A percentile compares a stretch with the other conserved stretches of the same genome.
Evolutionary conservation across 1,140 invertebrate genomes (phyloP).

Genomic region (Microplitis mediator): DNA sequence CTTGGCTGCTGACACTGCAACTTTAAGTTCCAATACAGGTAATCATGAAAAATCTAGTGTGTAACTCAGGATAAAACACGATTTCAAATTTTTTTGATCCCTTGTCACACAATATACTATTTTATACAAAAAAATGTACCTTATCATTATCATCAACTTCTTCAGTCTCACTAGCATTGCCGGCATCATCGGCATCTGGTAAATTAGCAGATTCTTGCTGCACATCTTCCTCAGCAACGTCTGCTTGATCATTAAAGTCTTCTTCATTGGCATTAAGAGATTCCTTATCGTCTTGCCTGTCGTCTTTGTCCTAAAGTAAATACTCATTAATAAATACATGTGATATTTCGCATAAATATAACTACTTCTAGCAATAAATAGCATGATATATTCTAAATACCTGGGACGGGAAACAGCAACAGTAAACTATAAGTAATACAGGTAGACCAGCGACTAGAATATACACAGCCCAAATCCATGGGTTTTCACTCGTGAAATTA

Average conservation of each 20-base stretch:
- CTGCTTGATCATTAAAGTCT: conserved; percentile 38
- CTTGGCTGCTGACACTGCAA: too few relatives aligned
- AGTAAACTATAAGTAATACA: conserved; percentile 79
- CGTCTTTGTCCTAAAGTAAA: conserved; percentile 63
- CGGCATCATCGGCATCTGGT: conserved; percentile 55
- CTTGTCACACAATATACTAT: too few relatives aligned
- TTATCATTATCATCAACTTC: conserved; percentile 51
- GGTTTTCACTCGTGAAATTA: conserved; percentile 84
- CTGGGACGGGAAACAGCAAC: conserved; percentile 72
- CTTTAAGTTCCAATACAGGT: too few relatives aligned
- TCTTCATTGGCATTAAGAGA: conserved; percentile 30
- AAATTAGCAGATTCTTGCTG: conserved; percentile 56
- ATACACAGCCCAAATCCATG: conserved; percentile 90
- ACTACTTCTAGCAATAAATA: neutral
- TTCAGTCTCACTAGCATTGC: conserved; percentile 55
- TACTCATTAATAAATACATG: neutral
- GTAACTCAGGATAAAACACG: too few relatives aligned
- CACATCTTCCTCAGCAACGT: conserved; percentile 33
- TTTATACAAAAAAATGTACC: conserved; percentile 27
- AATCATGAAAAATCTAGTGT: too few relatives aligned
- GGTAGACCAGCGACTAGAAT: conserved; percentile 81
- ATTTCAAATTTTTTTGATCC: too few relatives aligned
- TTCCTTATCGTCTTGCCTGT: conserved; percentile 53
- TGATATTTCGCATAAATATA: neutral
- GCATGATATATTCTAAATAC: conserved; percentile 44